Conservation (phyloP, 2,888 invertebrate genomes). For the Yponomeuta evonymella region DNA sequence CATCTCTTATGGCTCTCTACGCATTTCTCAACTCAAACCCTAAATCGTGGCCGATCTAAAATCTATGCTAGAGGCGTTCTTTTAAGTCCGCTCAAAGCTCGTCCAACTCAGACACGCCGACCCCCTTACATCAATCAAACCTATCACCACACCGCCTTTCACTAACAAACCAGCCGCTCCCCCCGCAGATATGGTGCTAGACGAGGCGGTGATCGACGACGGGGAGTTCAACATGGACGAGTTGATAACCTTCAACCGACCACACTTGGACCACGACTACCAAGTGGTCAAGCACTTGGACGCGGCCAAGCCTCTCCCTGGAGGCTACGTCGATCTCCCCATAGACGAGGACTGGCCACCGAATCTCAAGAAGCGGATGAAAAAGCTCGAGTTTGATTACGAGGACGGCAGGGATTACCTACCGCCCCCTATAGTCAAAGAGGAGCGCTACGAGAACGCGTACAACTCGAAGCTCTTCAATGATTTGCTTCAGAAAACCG, state of each 20-base stretch:
- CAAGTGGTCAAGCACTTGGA: conserved; percentile 56
- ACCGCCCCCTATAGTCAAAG: conserved; percentile 58
- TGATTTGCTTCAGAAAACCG: conserved; percentile 12
- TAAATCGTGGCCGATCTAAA: too few species aligned
- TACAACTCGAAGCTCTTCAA: conserved; percentile 45
- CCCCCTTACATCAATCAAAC: not conserved
- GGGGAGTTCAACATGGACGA: conserved; percentile 79
- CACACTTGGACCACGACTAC: conserved; percentile 69
- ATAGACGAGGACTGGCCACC: conserved; percentile 79
- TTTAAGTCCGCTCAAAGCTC: too few species aligned
- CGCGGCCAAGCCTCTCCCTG: conserved; percentile 38
- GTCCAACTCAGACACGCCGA: too few species aligned
- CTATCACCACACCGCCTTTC: not conserved
- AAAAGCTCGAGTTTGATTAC: conserved; percentile 61
- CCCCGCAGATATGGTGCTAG: conserved; percentile 55
- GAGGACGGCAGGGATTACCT: conserved; percentile 59
- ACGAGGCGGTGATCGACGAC: conserved; percentile 73
- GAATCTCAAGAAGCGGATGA: conserved; percentile 65
- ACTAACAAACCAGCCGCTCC: not conserved
- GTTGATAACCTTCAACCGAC: conserved; percentile 73
- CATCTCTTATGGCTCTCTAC: too few species aligned
- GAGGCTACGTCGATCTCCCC: conserved; percentile 74
- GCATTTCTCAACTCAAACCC: too few species aligned
- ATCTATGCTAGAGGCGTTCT: too few species aligned
- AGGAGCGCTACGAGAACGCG: conserved; percentile 57